Percentiles rank a stretch among this genome's conserved stretches.
Conservation (phyloP, 2,797 vertebrate species). For the Podarcis lilfordi region DNA sequence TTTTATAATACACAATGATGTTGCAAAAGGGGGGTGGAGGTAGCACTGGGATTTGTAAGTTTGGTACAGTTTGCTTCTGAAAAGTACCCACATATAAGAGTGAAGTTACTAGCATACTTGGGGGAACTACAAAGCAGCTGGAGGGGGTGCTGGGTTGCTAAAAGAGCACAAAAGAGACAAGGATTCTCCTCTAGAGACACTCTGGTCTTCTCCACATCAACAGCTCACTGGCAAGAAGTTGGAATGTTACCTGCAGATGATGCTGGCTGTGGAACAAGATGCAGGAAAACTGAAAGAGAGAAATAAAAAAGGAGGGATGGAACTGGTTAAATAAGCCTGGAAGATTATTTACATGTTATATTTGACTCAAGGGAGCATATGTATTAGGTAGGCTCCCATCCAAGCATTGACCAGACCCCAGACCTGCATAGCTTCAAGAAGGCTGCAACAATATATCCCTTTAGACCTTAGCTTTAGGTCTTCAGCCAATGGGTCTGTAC, state of each 20-base stretch:
- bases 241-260: constrained; percentile 18
- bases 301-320: neutral
- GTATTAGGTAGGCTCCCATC: neutral
- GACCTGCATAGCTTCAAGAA: neutral
- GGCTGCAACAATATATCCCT: neutral
- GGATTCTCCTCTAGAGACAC: neutral
- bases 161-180: too few relatives aligned
- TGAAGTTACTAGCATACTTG: too few relatives aligned
- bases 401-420: too few relatives aligned
- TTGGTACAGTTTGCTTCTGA: neutral
- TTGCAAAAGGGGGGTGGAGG: too few relatives aligned
- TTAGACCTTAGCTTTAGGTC: neutral
- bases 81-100: neutral
- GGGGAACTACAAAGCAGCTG: neutral
- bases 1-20: too few relatives aligned
- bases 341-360: neutral
- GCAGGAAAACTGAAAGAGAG: neutral
- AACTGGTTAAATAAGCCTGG: neutral
- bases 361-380: neutral
- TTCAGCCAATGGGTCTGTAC: neutral
- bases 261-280: neutral
- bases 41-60: neutral
- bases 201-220: neutral
- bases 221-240: neutral
- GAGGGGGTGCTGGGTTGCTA: neutral